Conservation (phyloP, 2,113 vertebrate genomes). For the Poecilia latipinna region DNA sequence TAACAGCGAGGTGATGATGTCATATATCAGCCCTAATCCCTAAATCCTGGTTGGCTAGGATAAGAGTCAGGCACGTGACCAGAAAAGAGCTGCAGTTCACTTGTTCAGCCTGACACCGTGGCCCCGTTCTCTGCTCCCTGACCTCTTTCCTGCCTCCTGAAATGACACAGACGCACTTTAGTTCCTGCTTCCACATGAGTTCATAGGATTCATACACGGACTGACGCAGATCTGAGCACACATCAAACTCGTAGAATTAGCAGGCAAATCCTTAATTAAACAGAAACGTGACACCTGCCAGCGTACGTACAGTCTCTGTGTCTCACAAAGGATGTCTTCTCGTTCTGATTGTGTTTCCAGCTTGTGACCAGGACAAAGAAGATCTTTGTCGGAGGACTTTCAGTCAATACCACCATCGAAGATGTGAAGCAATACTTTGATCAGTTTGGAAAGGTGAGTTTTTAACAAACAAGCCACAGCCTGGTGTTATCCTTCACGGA, state of each 20-base stretch:
- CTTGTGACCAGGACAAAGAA: conserved; percentile 99
- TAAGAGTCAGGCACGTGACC: conserved; percentile 55
- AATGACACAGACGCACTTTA: conserved; percentile 16
- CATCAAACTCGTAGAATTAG: conserved; percentile 3
- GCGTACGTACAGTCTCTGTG: conserved; percentile 43
- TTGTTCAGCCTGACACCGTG: conserved; percentile 59
- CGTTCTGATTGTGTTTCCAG: conserved; percentile 75
- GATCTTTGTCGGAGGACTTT: conserved; percentile 96
- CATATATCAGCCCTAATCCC: conserved; percentile 56
- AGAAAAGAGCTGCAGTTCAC: conserved; percentile 52
- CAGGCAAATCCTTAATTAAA: conserved; percentile 16
- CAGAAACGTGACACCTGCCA: conserved; percentile 46
- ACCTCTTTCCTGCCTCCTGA: conserved; percentile 24
- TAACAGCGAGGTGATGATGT: conserved; percentile 55
- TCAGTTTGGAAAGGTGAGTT: conserved; percentile 94
- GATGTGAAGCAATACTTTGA: conserved; percentile 98
- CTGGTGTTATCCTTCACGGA: not conserved
- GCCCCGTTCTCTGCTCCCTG: conserved; percentile 34
- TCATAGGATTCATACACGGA: not conserved
- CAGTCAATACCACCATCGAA: conserved; percentile 95
- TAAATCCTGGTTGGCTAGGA: conserved; percentile 52
- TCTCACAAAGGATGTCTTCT: conserved; percentile 44
- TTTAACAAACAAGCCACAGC: conserved; percentile 4
- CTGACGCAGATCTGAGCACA: not conserved
- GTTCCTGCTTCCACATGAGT: conserved; percentile 9